Base-by-base conservation (phyloP, 2,113 vertebrate genomes). In the Stomatorhinus ivindoensis region DNA sequence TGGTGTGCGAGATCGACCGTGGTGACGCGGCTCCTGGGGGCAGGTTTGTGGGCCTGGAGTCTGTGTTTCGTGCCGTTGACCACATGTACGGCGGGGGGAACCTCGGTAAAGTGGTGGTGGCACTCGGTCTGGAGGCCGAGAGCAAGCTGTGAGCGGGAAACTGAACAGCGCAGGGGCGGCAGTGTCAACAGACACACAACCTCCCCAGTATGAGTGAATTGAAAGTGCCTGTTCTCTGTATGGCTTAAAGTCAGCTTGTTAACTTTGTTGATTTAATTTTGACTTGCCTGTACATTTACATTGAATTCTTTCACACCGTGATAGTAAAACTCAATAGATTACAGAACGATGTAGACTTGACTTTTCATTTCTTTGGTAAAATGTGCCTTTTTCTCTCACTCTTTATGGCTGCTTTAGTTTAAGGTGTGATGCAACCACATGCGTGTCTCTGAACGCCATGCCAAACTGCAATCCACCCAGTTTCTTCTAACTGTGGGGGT, bases 51-150 rank as follows among this genome's bases (percentile, higher is more conserved):
- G 97, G 97, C 73, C 93, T 99, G 93, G 97, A 97, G 93, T 97
- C 97, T 0, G 93, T 98, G 65, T 98, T 97, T 95, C 95, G 94
- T 90, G 98, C 98, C 7, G 95, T 98, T 90, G 97, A 99, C 94
- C 96, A 98, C 94, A 97, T 99, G 97, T 99, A 98, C 92, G 94
- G 94, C 46, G 96, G 97, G 89, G 97, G 96, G 93, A 99, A 99
- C 95, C 94, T 96, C 90, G 98, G 98, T 90, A 99, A 99, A 94
- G 96, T 98, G 87, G 96, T 98, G 91, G 97, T 97, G 89, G 97
- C 98, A 91, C 93, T 99, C 93, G 93, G 95, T 91, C 96, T 95
- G 87, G 90, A 95, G 91, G 95, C 95, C 92, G 95, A 93, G 92
- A 98, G 97, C 95, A 98, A 98, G 93, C 95, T 99, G 92, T 98